Evolutionary conservation across 2,888 invertebrate genomes (phyloP).

Genomic region (Drosophila paucipuncta): DNA sequence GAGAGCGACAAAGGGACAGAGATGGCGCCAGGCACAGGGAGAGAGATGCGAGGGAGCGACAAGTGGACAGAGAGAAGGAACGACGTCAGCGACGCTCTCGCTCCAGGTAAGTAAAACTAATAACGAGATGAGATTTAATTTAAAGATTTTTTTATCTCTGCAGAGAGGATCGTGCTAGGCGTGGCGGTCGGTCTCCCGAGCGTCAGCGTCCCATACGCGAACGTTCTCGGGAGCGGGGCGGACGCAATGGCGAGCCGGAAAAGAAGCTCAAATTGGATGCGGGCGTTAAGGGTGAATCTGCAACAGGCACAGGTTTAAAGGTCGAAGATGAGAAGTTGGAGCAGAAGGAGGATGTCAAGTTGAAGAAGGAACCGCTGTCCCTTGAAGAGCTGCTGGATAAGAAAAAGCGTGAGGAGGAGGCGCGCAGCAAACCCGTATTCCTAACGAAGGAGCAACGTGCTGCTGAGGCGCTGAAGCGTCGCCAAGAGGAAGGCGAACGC

Average conservation of each 20-base stretch:
- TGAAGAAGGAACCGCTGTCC: slow-evolving; percentile 93
- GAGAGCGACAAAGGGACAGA: slow-evolving; percentile 56
- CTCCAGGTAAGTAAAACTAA: slow-evolving; percentile 60
- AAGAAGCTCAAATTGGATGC: slow-evolving; percentile 67
- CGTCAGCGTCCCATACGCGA: slow-evolving; percentile 60
- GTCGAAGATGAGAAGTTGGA: slow-evolving; percentile 85
- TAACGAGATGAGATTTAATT: neutral
- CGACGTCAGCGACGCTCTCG: slow-evolving; percentile 74
- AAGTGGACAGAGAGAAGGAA: slow-evolving; percentile 68
- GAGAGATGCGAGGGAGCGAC: slow-evolving; percentile 57
- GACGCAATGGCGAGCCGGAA: slow-evolving; percentile 50
- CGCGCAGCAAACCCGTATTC: slow-evolving; percentile 98
- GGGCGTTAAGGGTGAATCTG: slow-evolving; percentile 13
- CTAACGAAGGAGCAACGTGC: slow-evolving; percentile 98
- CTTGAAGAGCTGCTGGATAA: slow-evolving; percentile 97
- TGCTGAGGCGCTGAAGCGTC: slow-evolving; percentile 93
- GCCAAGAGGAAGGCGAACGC: slow-evolving; percentile 95
- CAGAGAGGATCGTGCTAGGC: slow-evolving; percentile 67
- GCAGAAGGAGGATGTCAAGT: slow-evolving; percentile 66
- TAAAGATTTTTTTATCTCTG: neutral
- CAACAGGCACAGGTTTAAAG: slow-evolving; percentile 27
- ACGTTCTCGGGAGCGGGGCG: slow-evolving; percentile 66
- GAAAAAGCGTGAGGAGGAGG: slow-evolving; percentile 98
- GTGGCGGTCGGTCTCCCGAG: slow-evolving; percentile 64
- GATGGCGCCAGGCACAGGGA: slow-evolving; percentile 52